Evolutionary conservation across 1,140 invertebrate species (phyloP), one percentile per base, ranked within the genome.

Genomic region (Aphaenogaster floridana): DNA sequence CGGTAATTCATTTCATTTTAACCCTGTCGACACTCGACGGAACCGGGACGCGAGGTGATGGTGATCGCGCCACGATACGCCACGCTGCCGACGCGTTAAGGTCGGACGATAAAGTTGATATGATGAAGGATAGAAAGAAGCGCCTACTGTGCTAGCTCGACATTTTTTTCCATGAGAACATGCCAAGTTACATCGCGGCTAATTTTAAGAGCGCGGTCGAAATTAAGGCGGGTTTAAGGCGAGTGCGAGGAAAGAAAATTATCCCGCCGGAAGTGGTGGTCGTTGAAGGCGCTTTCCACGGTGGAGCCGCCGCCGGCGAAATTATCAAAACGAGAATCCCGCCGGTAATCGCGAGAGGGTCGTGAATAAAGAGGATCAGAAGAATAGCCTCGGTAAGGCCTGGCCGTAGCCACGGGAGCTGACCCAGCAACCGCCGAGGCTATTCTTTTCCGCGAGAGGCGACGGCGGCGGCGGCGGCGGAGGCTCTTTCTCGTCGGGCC

Each of bases 251-350:
- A 66, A 34, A 50, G 83, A 28, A 50, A 57, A 72, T 86, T 54
- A 59, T 57, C 15, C 9, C 13, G 52, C 15, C 45, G 69, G 28
- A 57, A 68, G 48, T 34, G 52, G 6, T 13, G 28, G 59, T 0
- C 66, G 79, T 59, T 59, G 42, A 61, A 71, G 39, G 9, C 50
- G 21, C 5, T 36, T 39, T 61, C 13, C 28, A 39, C 52, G 61
- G 21, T 50, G 7, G 39, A 48, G 45, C n/a, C 48, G 45, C 50
- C 21, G 54, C 52, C 72, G 63, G 71, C 57, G 11, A 87, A 87
- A 91, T 91, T 91, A 88, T 86, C 39, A 64, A 86, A 63, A 77
- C 52, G 77, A 83, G 80, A 91, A 91, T 86, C 79, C 86, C 13
- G 66, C 77, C 69, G 69, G 86, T 66, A 84, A 89, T 85, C 68